Evolutionary conservation across 2,888 invertebrate genomes (phyloP), one percentile per base, ranked within the genome.

Genomic region (Chorisops tibialis): DNA sequence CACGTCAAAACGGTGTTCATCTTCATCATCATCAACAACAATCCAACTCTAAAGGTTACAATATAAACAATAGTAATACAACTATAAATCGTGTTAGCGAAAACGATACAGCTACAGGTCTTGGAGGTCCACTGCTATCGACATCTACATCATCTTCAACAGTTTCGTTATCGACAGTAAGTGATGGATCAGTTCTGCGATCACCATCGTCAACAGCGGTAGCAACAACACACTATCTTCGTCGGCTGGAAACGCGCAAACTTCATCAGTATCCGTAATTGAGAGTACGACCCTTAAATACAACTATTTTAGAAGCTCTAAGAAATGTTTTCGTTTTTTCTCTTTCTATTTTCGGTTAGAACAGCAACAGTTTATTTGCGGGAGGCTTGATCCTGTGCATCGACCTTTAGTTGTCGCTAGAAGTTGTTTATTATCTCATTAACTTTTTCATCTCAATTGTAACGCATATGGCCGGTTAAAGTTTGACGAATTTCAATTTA

Each of bases 91-190:
- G 35, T 16, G 43, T 24, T 47, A 54, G 18, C 51, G 59, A 41
- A 51, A 65, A 12, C 56, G 59, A 24, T 64, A 59, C 18, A 66
- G 65, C 21, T 64, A 67, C 54, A 59, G 67, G 52, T 68, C 63
- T 63, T 63, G 58, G 16, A 67, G 67, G 69, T 56, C 65, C 69
- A 68, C 67, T 70, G 65, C 67, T 71, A 67, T 69, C 73, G 68
- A 70, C 68, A 69, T 71, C 72, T 66, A 66, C 68, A 62, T 56
- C 62, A 67, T 69, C 73, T 72, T 63, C 68, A 63, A 70, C 72
- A 69, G 70, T 66, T 63, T 62, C 58, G 45, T 30, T 54, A 61
- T 49, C 62, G 52, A 61, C 51, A 54, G 61, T 66, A 59, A 65
- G 61, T 62, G 61, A 63, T 59, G 67, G 66, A 63, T 67, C 69